Percentiles rank a stretch among this genome's conserved stretches.
Evolutionary conservation across 1,140 invertebrate species (phyloP).

Genomic region (Steinernema khuongi): DNA sequence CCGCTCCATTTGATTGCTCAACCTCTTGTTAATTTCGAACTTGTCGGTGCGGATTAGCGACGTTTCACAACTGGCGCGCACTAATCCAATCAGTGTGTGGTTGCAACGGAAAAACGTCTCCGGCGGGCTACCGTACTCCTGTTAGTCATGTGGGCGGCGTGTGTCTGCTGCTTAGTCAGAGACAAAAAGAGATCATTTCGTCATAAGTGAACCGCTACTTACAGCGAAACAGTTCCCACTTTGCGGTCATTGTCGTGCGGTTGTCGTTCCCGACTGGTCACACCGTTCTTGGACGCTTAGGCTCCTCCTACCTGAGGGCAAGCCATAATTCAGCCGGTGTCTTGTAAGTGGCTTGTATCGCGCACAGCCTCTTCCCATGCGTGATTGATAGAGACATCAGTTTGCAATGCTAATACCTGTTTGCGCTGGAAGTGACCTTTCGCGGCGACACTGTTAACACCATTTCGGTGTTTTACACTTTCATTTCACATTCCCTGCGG

Average conservation of each 20-base stretch:
- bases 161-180: neutral
- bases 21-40: slow-evolving; percentile 2
- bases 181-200: slow-evolving; percentile 14
- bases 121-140: slow-evolving; percentile 4
- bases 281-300: neutral
- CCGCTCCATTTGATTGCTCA: neutral
- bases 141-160: neutral
- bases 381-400: slow-evolving; percentile 10
- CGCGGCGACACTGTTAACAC: slow-evolving; percentile 9
- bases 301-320: neutral
- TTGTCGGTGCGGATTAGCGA: neutral
- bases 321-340: neutral
- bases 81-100: slow-evolving; percentile 16
- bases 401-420: slow-evolving; percentile 4
- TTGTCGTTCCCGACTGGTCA: neutral
- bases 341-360: slow-evolving; percentile 2
- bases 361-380: neutral
- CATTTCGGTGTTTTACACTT: slow-evolving; percentile 13
- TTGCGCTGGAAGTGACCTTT: neutral
- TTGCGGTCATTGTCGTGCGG: slow-evolving; percentile 10
- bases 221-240: slow-evolving; percentile 16
- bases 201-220: slow-evolving; percentile 14
- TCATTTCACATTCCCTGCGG: neutral
- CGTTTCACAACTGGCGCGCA: slow-evolving; percentile 3
- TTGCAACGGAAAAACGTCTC: neutral